These are phyloP conservation scores for Sakesphorus luctuosus DNA, from an alignment of 2,113 vertebrate genomes.

Conservation along the genomic window DNA sequence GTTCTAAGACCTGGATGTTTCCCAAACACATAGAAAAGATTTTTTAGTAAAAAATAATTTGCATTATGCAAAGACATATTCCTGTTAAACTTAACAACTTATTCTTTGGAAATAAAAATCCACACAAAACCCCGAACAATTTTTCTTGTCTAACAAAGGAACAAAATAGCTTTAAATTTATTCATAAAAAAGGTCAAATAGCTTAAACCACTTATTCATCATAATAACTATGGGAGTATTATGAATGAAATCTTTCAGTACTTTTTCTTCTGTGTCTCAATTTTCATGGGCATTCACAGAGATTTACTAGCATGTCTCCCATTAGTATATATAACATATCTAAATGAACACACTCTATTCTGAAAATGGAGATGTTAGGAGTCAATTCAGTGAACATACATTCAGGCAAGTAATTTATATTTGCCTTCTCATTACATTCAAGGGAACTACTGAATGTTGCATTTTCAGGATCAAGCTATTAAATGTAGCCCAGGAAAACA, in stretches of 20 bases:
- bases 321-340: neutral
- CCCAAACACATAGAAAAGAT: neutral
- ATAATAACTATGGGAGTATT: neutral
- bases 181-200: neutral
- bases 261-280: neutral
- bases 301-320: neutral
- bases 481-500: neutral
- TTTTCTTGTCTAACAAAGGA: neutral
- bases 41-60: neutral
- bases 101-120: accelerated
- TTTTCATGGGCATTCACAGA: neutral
- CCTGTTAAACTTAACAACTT: neutral
- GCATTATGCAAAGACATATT: neutral
- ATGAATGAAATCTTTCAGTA: neutral
- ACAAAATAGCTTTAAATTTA: neutral
- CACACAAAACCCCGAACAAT: accelerated
- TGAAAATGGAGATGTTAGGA: neutral
- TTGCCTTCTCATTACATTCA: neutral
- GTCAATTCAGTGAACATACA: neutral
- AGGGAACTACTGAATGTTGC: neutral
- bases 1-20: neutral
- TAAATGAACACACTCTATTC: neutral
- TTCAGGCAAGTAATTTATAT: neutral
- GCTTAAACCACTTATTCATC: neutral
- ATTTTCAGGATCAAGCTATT: neutral